Base-by-base conservation (phyloP, 2,888 invertebrate species). In the Lithophane ornitopus region DNA sequence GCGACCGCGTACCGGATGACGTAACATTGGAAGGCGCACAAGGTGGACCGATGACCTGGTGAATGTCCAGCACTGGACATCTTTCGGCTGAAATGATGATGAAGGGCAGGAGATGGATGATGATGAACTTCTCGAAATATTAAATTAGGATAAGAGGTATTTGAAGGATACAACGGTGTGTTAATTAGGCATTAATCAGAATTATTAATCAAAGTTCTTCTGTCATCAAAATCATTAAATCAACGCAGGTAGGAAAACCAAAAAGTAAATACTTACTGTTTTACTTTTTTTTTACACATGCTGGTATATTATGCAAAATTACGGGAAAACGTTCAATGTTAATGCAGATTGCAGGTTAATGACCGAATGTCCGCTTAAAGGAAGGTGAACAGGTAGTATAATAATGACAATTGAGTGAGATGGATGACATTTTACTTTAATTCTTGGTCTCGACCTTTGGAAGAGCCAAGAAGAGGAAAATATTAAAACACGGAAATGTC, bases 401-500 rank as follows among this genome's bases (percentile, higher is more conserved):
- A 6, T 49, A 28, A 16, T 56, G 39, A 52, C 12, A 46, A 63
- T 41, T 66, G 16, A 41, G 59, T 69, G 39, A 67, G 72, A 85
- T 71, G 56, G 26, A 44, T 65, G 82, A 74, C 74, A 77, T 82
- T 85, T 72, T 44, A 79, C 39, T 74, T 63, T 44, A 73, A 79
- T 74, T 34, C 72, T 68, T 65, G 28, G n/a, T 54, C 66, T 75
- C 56, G 58, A 76, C 74, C 70, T 86, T 79, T 86, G 3, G 34
- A 59, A 34, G 49, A 28, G 58, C 3, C 26, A 86, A 84, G 84
- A 84, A 85, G 65, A 71, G 65, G 78, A 77, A 69, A 54, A 9
- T 34, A 63, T 41, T 63, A 11, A 58, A 41, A 70, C 4, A 44
- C 3, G 62, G 66, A 82, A 76, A 76, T 70, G 58, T 8, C 39